These are phyloP conservation scores for Drosophila koepferae DNA, from an alignment of 2,888 invertebrate genomes.

Conservation along the genomic window DNA sequence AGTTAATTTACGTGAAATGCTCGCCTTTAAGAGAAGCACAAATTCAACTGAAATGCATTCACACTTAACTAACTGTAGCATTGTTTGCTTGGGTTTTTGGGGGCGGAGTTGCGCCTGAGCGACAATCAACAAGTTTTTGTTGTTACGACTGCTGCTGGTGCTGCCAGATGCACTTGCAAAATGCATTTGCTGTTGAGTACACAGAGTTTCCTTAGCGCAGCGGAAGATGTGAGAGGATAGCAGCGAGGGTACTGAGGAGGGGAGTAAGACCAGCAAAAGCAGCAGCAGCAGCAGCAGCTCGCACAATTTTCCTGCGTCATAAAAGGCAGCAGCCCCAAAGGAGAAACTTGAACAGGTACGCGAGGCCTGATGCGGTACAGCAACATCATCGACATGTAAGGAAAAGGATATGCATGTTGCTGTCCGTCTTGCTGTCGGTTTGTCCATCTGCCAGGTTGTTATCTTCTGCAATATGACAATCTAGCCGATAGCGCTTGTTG, in stretches of 20 bases:
- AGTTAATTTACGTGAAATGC: conserved; percentile 39
- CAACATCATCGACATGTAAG: conserved; percentile 55
- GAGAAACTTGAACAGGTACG: conserved; percentile 40
- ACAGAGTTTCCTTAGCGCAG: conserved; percentile 29
- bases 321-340: conserved; percentile 40
- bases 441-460: conserved; percentile 66
- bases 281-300: conserved; percentile 13
- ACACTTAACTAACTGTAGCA: conserved; percentile 61
- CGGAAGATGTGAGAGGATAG: conserved; percentile 48
- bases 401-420: conserved; percentile 52
- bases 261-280: background rate
- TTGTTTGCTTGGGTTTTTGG: conserved; percentile 18
- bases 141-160: conserved; percentile 36
- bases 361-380: conserved; percentile 14
- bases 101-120: conserved; percentile 41
- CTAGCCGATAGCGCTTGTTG: conserved; percentile 46
- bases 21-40: conserved; percentile 44
- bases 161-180: conserved; percentile 44
- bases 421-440: conserved; percentile 43
- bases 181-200: conserved; percentile 63
- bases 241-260: background rate
- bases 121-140: conserved; percentile 70
- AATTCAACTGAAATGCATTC: conserved; percentile 51
- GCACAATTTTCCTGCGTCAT: conserved; percentile 42
- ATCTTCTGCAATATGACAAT: conserved; percentile 75